These are phyloP conservation scores for Monopterus albus DNA, from an alignment of 2,113 vertebrate species.

Conservation along the genomic window DNA sequence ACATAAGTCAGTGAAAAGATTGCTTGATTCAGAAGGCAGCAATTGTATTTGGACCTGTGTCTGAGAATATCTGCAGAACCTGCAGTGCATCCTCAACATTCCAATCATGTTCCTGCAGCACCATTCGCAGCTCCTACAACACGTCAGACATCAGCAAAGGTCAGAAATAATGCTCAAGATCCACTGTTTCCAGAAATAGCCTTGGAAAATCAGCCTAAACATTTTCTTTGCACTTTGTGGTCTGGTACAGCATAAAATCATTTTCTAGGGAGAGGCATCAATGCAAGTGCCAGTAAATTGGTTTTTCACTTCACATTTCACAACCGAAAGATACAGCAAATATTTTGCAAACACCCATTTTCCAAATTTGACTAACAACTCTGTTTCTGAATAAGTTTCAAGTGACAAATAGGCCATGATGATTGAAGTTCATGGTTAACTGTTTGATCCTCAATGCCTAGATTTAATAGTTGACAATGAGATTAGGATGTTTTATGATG, in stretches of 20 bases:
- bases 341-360: no score
- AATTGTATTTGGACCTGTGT: conserved; percentile 68
- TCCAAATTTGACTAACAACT: no score
- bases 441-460: no score
- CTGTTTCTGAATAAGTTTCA: no score
- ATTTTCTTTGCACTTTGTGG: not conserved
- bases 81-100: conserved; percentile 88
- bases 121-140: conserved; percentile 89
- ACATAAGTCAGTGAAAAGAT: not conserved
- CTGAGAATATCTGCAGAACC: conserved; percentile 88
- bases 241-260: not conserved
- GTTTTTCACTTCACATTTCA: no score
- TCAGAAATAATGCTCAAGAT: not conserved
- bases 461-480: no score
- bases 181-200: not conserved
- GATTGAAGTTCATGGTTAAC: no score
- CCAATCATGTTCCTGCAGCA: conserved; percentile 94
- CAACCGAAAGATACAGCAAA: no score
- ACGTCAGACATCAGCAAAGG: not conserved
- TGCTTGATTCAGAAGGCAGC: not conserved
- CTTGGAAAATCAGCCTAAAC: not conserved
- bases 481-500: no score
- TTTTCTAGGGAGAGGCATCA: no score
- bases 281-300: no score
- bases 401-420: no score